Evolutionary conservation across 2,888 invertebrate species (phyloP).

Genomic region (Germaria angustata): DNA sequence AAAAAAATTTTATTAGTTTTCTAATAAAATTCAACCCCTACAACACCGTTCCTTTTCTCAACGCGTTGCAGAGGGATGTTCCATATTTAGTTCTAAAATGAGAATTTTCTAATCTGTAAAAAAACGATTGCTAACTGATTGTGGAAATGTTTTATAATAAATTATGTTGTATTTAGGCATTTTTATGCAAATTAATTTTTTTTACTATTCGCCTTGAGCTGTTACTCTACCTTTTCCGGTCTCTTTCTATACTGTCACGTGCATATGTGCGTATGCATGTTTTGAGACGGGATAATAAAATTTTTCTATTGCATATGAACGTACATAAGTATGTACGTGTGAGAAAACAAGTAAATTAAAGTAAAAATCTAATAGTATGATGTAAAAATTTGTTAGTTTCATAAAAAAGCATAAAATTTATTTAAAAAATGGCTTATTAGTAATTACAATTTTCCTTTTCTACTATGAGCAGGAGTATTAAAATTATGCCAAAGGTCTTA

Average conservation of each 20-base stretch:
- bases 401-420: too few species aligned
- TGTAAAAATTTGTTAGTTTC: too few species aligned
- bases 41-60: neutral
- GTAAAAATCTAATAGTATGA: too few species aligned
- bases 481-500: too few species aligned
- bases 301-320: neutral
- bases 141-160: slow-evolving; percentile 27
- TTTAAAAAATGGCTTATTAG: too few species aligned
- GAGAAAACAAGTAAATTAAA: too few species aligned
- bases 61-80: slow-evolving; percentile 30
- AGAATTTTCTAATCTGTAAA: neutral
- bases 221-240: neutral
- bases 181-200: slow-evolving; percentile 53
- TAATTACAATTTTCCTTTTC: too few species aligned
- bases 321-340: neutral
- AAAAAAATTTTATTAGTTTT: slow-evolving; percentile 5
- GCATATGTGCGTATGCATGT: neutral
- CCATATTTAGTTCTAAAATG: neutral
- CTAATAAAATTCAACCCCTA: slow-evolving; percentile 24
- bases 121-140: slow-evolving; percentile 14
- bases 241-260: neutral
- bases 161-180: slow-evolving; percentile 33
- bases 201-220: neutral
- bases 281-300: neutral
- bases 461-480: too few species aligned